phyloP scores from a whole-genome alignment of 2,888 invertebrate genomes.

The Leptopterna dolabrata region DNA sequence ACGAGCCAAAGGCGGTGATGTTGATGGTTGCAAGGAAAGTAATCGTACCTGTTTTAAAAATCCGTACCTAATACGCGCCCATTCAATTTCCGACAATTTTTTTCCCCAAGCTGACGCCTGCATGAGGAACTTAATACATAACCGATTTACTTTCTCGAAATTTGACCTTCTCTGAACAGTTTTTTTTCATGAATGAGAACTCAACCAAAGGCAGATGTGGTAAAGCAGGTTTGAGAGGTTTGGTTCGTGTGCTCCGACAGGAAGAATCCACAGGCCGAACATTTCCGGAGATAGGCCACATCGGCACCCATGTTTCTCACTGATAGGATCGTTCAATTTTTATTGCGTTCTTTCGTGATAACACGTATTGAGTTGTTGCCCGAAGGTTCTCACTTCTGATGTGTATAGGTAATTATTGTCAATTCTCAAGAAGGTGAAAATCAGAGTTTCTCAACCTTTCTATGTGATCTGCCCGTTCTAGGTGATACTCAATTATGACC shows the following conservation, averaged over 20 bases:
- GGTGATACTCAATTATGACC: too few relatives aligned
- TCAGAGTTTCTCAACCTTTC: too few relatives aligned
- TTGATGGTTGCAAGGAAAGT: too few relatives aligned
- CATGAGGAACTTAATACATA: background rate
- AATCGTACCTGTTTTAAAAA: too few relatives aligned
- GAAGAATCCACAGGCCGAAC: background rate
- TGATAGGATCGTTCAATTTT: background rate
- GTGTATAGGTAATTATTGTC: background rate
- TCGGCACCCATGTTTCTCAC: background rate
- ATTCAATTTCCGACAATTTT: too few relatives aligned
- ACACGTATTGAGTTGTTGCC: background rate
- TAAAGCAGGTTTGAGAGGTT: background rate
- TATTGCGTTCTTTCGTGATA: background rate
- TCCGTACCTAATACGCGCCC: too few relatives aligned
- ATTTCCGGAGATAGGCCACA: background rate
- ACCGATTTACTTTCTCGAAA: background rate
- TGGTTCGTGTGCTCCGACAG: background rate
- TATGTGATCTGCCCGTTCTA: too few relatives aligned
- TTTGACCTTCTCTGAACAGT: background rate
- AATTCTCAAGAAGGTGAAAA: too few relatives aligned
- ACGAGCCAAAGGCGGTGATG: too few relatives aligned
- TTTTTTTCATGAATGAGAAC: background rate
- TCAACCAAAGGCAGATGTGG: background rate
- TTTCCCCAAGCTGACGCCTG: too few relatives aligned
- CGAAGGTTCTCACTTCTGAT: background rate